These are phyloP conservation scores for Eremobia ochroleuca DNA, from an alignment of 2,888 invertebrate genomes.

Conservation along the genomic window DNA sequence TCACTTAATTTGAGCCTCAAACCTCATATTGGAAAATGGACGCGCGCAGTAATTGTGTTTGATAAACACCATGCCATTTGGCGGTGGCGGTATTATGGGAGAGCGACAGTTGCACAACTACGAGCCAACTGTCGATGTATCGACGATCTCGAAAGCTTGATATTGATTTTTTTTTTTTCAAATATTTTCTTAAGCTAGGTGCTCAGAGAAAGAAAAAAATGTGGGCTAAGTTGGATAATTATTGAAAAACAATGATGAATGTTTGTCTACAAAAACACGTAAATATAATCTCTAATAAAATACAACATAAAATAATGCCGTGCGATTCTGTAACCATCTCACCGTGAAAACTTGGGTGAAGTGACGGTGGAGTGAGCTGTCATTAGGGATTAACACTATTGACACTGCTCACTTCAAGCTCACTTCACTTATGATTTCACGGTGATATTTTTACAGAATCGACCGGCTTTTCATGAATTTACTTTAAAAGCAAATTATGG, in stretches of 20 bases:
- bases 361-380: too few species aligned
- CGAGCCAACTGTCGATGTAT: background rate
- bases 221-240: background rate
- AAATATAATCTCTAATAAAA: background rate
- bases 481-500: background rate
- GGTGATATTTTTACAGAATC: too few species aligned
- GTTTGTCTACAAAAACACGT: background rate
- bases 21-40: conserved; percentile 90
- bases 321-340: too few species aligned
- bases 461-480: too few species aligned
- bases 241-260: background rate
- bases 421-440: too few species aligned
- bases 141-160: background rate
- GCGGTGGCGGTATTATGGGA: conserved; percentile 31
- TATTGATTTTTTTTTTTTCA: background rate
- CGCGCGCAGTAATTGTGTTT: conserved; percentile 88
- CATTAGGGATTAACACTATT: too few species aligned
- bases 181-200: background rate
- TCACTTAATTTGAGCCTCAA: conserved; percentile 89
- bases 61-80: conserved; percentile 79
- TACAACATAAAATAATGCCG: too few species aligned
- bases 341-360: too few species aligned
- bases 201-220: background rate
- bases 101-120: conserved; percentile 22
- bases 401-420: too few species aligned